These are phyloP conservation scores for Drymonia ruficornis DNA, from an alignment of 2,888 invertebrate species.

Conservation along the genomic window DNA sequence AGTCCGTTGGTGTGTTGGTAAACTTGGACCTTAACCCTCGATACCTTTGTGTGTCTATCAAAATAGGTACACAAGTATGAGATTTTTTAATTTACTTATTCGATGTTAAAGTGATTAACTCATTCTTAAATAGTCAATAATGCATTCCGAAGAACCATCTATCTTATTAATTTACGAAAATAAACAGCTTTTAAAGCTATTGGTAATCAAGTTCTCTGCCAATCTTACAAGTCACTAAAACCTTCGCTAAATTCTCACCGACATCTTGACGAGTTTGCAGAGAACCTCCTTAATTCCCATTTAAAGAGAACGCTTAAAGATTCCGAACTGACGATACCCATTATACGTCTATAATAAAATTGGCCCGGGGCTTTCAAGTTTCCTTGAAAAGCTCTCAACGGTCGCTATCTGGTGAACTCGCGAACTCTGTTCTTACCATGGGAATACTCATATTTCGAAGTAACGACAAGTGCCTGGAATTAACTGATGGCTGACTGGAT, in stretches of 20 bases:
- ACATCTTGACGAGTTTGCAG: slow-evolving; percentile 16
- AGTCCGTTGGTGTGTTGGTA: too few relatives aligned
- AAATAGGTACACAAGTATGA: background rate
- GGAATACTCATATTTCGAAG: background rate
- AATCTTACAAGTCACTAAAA: slow-evolving; percentile 12
- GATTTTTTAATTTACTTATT: too few relatives aligned
- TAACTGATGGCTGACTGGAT: too few relatives aligned
- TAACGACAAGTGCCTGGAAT: background rate
- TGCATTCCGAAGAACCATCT: background rate
- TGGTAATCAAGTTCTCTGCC: background rate
- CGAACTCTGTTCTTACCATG: background rate
- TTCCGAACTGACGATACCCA: slow-evolving; percentile 35
- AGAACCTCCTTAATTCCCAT: slow-evolving; percentile 31
- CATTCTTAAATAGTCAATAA: background rate
- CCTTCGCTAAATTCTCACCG: slow-evolving; percentile 23
- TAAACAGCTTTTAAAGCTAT: background rate
- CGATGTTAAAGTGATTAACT: background rate
- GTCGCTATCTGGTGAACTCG: slow-evolving; percentile 24
- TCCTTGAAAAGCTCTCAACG: slow-evolving; percentile 19
- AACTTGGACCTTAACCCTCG: too few relatives aligned
- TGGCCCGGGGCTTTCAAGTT: slow-evolving; percentile 40
- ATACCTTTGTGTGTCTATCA: too few relatives aligned
- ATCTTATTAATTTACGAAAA: background rate
- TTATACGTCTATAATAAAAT: slow-evolving; percentile 40
- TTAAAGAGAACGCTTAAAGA: slow-evolving; percentile 30